Conservation (phyloP, 2,888 invertebrate species). For the Leptopterna dolabrata region DNA sequence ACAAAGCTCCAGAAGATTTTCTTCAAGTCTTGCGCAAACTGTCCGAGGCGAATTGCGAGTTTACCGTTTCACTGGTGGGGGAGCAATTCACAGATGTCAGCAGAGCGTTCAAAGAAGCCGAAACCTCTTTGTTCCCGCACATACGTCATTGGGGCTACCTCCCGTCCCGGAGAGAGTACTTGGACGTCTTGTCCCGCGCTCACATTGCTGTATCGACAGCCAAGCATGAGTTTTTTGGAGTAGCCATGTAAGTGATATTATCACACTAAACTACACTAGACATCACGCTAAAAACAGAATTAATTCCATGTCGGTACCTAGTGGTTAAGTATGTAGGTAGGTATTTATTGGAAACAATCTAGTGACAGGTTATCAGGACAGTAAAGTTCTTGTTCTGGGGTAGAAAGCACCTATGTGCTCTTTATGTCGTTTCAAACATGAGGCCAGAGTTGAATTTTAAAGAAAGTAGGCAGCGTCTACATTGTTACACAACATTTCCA, state of each 20-base stretch:
- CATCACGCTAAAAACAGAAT: too few species aligned
- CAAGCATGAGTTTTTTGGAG: slow-evolving; percentile 81
- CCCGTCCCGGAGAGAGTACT: slow-evolving; percentile 71
- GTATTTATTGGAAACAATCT: too few species aligned
- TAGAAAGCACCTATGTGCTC: too few species aligned
- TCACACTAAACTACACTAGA: too few species aligned
- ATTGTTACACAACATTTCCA: too few species aligned
- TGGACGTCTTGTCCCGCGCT: slow-evolving; percentile 69
- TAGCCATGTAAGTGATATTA: slow-evolving; percentile 72
- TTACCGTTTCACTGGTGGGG: slow-evolving; percentile 74
- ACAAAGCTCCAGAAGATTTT: slow-evolving; percentile 77
- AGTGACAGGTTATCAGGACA: too few species aligned
- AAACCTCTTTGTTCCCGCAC: slow-evolving; percentile 65
- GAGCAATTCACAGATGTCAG: slow-evolving; percentile 70
- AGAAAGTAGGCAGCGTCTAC: too few species aligned
- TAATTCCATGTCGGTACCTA: too few species aligned
- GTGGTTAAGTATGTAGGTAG: too few species aligned
- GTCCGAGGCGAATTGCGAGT: slow-evolving; percentile 70
- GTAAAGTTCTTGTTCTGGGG: too few species aligned
- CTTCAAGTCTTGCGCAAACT: slow-evolving; percentile 71
- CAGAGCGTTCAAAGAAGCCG: slow-evolving; percentile 63
- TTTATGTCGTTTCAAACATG: too few species aligned
- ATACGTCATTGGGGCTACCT: slow-evolving; percentile 74
- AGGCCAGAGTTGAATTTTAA: too few species aligned
- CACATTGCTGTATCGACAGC: slow-evolving; percentile 81